phyloP scores from a whole-genome alignment of 2,797 vertebrate genomes.

The Pseudomugil gertrudae region DNA sequence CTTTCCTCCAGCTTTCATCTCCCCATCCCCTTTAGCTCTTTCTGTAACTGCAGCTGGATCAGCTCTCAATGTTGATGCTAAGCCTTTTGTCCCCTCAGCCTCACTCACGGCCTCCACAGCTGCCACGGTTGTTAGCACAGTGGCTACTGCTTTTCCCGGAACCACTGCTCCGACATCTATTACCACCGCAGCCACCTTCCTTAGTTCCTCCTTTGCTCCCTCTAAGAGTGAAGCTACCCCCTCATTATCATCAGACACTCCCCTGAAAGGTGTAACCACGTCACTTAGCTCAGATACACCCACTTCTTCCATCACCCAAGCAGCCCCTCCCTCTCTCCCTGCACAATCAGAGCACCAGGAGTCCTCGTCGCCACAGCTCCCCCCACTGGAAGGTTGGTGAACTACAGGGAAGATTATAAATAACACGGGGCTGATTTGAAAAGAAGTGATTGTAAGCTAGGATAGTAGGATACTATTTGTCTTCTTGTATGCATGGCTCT shows the following conservation, averaged over 20 bases:
- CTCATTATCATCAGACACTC: conserved; percentile 21
- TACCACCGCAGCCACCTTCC: conserved; percentile 11
- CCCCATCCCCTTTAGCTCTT: conserved; percentile 20
- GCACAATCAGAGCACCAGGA: conserved; percentile 81
- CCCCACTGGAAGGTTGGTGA: conserved; percentile 84
- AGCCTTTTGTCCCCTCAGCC: conserved; percentile 71
- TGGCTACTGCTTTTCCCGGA: not conserved
- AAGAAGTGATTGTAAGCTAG: conserved; percentile 46
- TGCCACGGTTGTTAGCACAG: conserved; percentile 6
- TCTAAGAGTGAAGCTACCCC: conserved; percentile 35
- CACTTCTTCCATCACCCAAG: conserved; percentile 64
- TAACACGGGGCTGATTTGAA: conserved; percentile 57
- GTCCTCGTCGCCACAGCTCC: conserved; percentile 76
- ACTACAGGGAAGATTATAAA: conserved; percentile 72
- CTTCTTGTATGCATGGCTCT: conserved; percentile 78
- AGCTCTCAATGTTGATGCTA: conserved; percentile 72
- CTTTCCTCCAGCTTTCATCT: conserved; percentile 27
- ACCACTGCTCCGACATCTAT: not conserved
- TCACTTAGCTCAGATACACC: conserved; percentile 48
- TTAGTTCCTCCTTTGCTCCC: conserved; percentile 26
- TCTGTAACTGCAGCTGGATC: conserved; percentile 46
- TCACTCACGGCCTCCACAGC: conserved; percentile 32
- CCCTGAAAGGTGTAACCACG: conserved; percentile 29
- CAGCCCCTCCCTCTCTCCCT: conserved; percentile 75
- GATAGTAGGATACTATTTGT: conserved; percentile 52